phyloP scores from a whole-genome alignment of 53 echinoderm and acorn worm species.

The Crossaster papposus region DNA sequence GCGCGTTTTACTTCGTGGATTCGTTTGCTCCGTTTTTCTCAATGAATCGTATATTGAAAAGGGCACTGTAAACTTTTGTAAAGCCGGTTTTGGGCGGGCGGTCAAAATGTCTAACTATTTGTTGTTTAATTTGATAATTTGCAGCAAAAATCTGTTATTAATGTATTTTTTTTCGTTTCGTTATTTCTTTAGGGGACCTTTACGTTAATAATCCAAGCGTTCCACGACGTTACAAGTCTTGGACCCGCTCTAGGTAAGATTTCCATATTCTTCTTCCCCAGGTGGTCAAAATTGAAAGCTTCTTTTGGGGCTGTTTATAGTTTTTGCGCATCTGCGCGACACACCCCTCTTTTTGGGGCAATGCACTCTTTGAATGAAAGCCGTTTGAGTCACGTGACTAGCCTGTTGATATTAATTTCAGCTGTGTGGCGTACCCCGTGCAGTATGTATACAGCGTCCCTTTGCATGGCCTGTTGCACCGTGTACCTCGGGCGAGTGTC shows the following conservation, averaged over 20 bases:
- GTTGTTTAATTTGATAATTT: not conserved
- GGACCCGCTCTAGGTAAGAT: conserved; percentile 71
- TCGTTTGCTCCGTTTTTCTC: not conserved
- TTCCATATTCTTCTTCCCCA: not conserved
- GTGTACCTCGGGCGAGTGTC: not conserved
- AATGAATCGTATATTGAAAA: conserved; percentile 7
- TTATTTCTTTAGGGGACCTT: conserved; percentile 81
- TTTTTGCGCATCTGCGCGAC: not conserved
- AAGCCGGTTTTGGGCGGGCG: not conserved
- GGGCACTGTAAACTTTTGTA: not conserved
- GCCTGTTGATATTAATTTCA: conserved; percentile 57
- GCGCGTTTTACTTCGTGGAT: not conserved
- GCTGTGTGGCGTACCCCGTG: not conserved
- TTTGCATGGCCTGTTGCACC: not conserved
- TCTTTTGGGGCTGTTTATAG: not conserved
- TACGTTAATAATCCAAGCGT: conserved; percentile 89
- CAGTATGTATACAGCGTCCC: not conserved
- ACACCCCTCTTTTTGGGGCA: conserved; percentile 57
- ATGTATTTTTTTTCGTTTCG: conserved; percentile 9
- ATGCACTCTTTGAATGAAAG: conserved; percentile 41
- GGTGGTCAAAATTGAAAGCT: not conserved
- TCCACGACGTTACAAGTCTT: conserved; percentile 71
- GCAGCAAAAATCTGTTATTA: not conserved
- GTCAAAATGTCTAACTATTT: not conserved
- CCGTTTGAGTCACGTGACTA: conserved; percentile 58